phyloP scores from a whole-genome alignment of 1,140 invertebrate genomes.

The Myzus persicae region DNA sequence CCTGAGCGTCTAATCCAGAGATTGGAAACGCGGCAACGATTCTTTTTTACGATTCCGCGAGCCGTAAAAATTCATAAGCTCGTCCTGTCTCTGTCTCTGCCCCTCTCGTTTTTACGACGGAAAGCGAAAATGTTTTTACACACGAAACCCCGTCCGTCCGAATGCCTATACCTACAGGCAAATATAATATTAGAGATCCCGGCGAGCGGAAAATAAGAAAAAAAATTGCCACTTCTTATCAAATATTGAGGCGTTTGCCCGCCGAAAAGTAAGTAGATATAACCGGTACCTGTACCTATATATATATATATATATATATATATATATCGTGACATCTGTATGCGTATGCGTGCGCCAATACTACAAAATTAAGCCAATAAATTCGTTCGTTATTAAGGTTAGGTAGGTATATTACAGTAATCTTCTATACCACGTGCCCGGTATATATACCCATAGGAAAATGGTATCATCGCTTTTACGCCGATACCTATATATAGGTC shows the following conservation, averaged over 20 bases:
- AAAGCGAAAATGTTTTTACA: slow-evolving; percentile 15
- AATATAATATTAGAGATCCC: slow-evolving; percentile 35
- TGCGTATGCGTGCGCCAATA: background rate
- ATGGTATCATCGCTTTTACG: background rate
- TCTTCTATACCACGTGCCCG: background rate
- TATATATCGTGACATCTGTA: background rate
- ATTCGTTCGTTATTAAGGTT: background rate
- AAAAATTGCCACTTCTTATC: background rate
- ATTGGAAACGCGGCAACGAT: slow-evolving; percentile 29
- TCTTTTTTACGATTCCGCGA: slow-evolving; percentile 24
- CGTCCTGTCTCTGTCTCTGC: background rate
- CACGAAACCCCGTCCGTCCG: background rate
- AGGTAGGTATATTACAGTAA: no score
- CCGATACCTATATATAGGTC: background rate
- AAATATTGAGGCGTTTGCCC: slow-evolving; percentile 30
- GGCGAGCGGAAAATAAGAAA: background rate
- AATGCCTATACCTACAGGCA: no score
- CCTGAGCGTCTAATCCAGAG: background rate
- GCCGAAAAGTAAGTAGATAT: background rate
- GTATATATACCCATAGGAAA: background rate
- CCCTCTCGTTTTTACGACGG: background rate
- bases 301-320: no score
- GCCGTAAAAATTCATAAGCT: slow-evolving; percentile 34
- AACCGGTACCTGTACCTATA: background rate
- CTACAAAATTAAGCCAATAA: background rate